Percentiles rank a stretch among this genome's conserved stretches.
These are phyloP conservation scores for Volucella inflata DNA, from an alignment of 2,888 invertebrate species.

Conservation along the genomic window DNA sequence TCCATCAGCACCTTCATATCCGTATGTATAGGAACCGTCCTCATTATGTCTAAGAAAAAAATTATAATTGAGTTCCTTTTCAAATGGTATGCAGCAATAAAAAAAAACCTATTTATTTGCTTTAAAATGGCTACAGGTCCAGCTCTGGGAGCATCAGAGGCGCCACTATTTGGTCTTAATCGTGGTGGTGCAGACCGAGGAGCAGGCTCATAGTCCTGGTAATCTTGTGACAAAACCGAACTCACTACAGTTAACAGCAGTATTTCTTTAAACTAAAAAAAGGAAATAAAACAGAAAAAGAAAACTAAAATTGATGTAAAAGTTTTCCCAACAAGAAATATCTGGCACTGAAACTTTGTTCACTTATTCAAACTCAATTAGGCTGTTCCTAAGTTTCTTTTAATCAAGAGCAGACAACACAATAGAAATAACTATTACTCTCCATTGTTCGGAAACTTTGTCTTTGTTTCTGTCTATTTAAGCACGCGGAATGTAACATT, in stretches of 20 bases:
- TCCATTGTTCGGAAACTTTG: conserved; percentile 2
- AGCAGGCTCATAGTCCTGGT: conserved; percentile 82
- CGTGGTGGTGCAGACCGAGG: conserved; percentile 81
- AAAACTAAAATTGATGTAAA: conserved; percentile 23
- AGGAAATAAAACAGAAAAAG: conserved; percentile 9
- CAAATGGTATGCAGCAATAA: not conserved
- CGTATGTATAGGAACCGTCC: conserved; percentile 95
- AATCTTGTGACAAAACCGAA: conserved; percentile 81
- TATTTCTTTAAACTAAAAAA: conserved; percentile 79
- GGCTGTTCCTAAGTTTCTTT: conserved; percentile 14
- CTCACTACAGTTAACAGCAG: conserved; percentile 79
- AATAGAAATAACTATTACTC: conserved; percentile 6
- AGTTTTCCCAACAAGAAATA: conserved; percentile 13
- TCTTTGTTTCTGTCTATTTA: conserved; percentile 12
- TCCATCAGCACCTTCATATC: conserved; percentile 94
- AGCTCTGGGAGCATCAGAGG: conserved; percentile 80
- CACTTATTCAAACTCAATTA: conserved; percentile 42
- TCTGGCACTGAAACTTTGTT: conserved; percentile 36
- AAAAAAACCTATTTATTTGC: conserved; percentile 90
- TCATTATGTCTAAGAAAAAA: conserved; percentile 89
- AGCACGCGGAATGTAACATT: conserved; percentile 43
- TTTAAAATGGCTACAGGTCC: conserved; percentile 92
- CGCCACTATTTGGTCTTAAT: conserved; percentile 79
- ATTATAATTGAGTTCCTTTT: not conserved
- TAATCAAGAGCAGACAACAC: conserved; percentile 17